Evolutionary conservation across 2,888 invertebrate genomes (phyloP), one percentile per base, ranked within the genome.

Genomic region (Eilema griseolum): DNA sequence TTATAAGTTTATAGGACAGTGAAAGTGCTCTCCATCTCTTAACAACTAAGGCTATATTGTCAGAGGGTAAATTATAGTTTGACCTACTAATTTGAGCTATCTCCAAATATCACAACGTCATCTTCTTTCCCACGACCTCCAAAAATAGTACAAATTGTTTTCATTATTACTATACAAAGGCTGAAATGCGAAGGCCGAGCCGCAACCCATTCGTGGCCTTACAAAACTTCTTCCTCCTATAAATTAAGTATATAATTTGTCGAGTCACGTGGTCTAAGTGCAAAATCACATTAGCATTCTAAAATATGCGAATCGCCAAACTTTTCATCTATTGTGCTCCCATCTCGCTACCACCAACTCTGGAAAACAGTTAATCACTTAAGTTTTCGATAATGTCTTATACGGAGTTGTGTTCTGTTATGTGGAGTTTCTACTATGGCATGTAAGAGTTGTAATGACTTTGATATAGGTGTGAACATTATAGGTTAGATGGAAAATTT

Each of bases 301-400:
- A 83, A 91, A 91, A 90, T 91, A 91, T 90, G 88, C 88, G 89
- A 86, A 87, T 86, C 85, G 85, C 80, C 73, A 74, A 84, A 92
- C 90, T 88, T 90, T 89, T 85, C 71, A 73, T 75, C 89, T 87
- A 88, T 90, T 91, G 90, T 89, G 83, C 80, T 76, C 75, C 66
- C 74, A 67, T 72, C 70, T 77, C 70, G 78, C 74, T 79, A 78
- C 74, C 75, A 71, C 75, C 74, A 84, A 85, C 83, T 86, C 80
- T 85, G 88, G 87, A 88, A 81, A 83, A 89, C 89, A 88, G 88
- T 92, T 93, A 92, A 92, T 92, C 91, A 92, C 91, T 88, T 88
- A 92, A 92, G 91, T 92, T 92, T 86, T 83, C 87, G 88, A 90
- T 92, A 90, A 88, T 86, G 89, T 88, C 87, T 85, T 86, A 83